phyloP scores from a whole-genome alignment of 2,888 invertebrate genomes.

The Pristionchus arcanus region DNA sequence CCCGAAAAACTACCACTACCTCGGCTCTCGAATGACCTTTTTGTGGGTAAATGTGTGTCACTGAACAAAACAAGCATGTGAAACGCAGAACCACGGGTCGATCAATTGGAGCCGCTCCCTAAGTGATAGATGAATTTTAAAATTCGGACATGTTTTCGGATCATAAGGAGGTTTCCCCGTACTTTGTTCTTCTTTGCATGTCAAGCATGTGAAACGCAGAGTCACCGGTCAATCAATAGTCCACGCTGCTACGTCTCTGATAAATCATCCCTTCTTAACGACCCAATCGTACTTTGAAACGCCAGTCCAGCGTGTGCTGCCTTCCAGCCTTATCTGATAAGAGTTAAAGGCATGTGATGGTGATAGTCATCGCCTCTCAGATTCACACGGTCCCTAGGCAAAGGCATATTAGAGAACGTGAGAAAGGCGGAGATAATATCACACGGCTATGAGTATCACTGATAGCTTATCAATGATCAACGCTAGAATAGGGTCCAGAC shows the following conservation, averaged over 20 bases:
- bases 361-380: background rate
- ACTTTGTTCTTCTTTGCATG: no score
- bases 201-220: background rate
- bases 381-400: background rate
- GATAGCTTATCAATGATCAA: background rate
- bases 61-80: background rate
- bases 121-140: no score
- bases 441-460: background rate
- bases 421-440: background rate
- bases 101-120: background rate
- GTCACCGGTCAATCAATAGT: constrained; percentile 25
- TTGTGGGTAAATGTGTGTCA: background rate
- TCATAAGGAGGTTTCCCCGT: no score
- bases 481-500: constrained; percentile 2
- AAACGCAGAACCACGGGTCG: background rate
- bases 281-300: constrained; percentile 21
- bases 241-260: constrained; percentile 16
- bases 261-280: background rate
- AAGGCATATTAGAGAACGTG: background rate
- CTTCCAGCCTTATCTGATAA: background rate
- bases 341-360: background rate
- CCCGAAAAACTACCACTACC: background rate
- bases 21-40: background rate
- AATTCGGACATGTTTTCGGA: no score
- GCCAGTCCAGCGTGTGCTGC: background rate